A percentile compares a stretch with the other conserved stretches of the same genome.
phyloP scores from a whole-genome alignment of 2,113 vertebrate genomes.

The cat (Felis catus) region F.catus_Fca126_mat1.0 CM031412.1:7628501-7629000 shows the following conservation, averaged over 20 bases:
- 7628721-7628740: neutral
- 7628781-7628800: neutral
- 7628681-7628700: slow-evolving; percentile 74
- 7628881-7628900: slow-evolving; percentile 64
- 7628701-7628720: slow-evolving; percentile 43
- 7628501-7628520: neutral
- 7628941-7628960: slow-evolving; percentile 46
- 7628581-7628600: slow-evolving; percentile 80
- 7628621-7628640: slow-evolving; percentile 79
- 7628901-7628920: slow-evolving; percentile 54
- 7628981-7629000: slow-evolving; percentile 10
- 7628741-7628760: slow-evolving; percentile 18
- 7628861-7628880: slow-evolving; percentile 69
- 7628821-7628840: slow-evolving; percentile 63
- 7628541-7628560: neutral
- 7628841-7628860: slow-evolving; percentile 59
- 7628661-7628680: slow-evolving; percentile 76
- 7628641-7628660: slow-evolving; percentile 76
- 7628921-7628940: slow-evolving; percentile 45
- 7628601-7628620: slow-evolving; percentile 79
- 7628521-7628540: neutral
- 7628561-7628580: slow-evolving; percentile 80
- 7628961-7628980: neutral
- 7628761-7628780: neutral
- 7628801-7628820: neutral